Evolutionary conservation across 2,888 invertebrate genomes (phyloP), one percentile per base, ranked within the genome.

Genomic region (Temnothorax ravouxi): DNA sequence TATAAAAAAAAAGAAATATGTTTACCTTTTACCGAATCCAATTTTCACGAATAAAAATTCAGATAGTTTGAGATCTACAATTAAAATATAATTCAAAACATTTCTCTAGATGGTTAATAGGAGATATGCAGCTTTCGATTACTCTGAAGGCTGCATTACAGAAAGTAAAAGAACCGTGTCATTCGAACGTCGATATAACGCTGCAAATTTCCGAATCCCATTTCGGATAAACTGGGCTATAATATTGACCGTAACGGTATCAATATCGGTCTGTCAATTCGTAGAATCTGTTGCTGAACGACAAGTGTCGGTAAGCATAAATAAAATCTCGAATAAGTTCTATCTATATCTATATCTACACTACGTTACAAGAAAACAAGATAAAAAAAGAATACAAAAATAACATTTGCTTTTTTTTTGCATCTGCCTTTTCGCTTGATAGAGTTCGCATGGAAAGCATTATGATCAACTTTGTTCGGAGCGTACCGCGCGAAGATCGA

Each of bases 201-300:
- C 59, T 21, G 59, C 21, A 59, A 72, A 59, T 59, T 72, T 59
- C 47, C 79, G 59, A 80, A 72, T 59, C 6, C 34, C 47, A 1
- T 80, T 72, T 47, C 75, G 79, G 38, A 72, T 80, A 72, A 72
- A 59, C 34, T 74, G 79, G 74, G 13, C 47, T 34, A 34, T 47
- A 59, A 38, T 41, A 59, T 38, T 79, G 29, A 13, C 11, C n/a
- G 13, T 67, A 47, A 74, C 56, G 15, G 29, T 41, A 0, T 69
- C 44, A 41, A 56, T 74, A 59, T 74, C 25, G 38, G 3, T 47
- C 29, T 72, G 34, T 59, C 79, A 80, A 25, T 72, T 72, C 47
- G 56, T 38, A 15, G 47, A 59, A 71, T 56, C 13, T 15, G 18
- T 34, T 13, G 34, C 44, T 38, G 47, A 29, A 21, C 79, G 38